A percentile compares a stretch with the other conserved stretches of the same genome.
Evolutionary conservation across 2,113 vertebrate genomes (phyloP).

Genomic region (Tricholaema leucomelas): DNA sequence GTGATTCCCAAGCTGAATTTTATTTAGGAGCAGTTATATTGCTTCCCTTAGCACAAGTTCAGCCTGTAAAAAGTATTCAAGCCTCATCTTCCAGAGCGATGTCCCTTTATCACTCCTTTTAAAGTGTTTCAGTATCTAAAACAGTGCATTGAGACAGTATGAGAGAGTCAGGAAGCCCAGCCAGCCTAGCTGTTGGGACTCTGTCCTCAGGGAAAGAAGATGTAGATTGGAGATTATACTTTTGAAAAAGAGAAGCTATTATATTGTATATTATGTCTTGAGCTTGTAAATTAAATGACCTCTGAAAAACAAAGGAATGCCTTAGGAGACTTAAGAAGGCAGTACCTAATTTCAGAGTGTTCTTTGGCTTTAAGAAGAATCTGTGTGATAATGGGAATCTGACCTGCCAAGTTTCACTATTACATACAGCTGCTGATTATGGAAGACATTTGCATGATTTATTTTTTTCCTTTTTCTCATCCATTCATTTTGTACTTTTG

Average conservation of each 20-base stretch:
- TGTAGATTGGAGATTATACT: not conserved
- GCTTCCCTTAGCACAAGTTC: not conserved
- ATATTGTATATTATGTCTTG: not conserved
- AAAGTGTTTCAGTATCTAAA: not conserved
- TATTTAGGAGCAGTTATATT: not conserved
- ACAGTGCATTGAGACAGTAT: not conserved
- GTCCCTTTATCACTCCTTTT: not conserved
- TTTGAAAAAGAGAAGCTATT: not conserved
- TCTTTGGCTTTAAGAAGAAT: not conserved
- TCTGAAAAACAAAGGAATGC: not conserved
- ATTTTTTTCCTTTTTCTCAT: not conserved
- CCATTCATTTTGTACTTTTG: not conserved
- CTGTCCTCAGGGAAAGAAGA: not conserved
- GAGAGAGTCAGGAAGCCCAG: not conserved
- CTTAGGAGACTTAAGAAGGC: not conserved
- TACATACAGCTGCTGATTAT: not conserved
- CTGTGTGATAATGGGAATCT: not conserved
- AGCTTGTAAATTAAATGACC: not conserved
- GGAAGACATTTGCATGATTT: not conserved
- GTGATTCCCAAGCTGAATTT: not conserved
- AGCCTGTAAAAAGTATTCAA: not conserved
- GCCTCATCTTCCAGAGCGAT: not conserved
- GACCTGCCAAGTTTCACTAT: not conserved
- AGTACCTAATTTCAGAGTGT: not conserved
- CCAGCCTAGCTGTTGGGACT: not conserved